These are phyloP conservation scores for Punctoribates punctum DNA, from an alignment of 2,888 invertebrate genomes.

Conservation along the genomic window DNA sequence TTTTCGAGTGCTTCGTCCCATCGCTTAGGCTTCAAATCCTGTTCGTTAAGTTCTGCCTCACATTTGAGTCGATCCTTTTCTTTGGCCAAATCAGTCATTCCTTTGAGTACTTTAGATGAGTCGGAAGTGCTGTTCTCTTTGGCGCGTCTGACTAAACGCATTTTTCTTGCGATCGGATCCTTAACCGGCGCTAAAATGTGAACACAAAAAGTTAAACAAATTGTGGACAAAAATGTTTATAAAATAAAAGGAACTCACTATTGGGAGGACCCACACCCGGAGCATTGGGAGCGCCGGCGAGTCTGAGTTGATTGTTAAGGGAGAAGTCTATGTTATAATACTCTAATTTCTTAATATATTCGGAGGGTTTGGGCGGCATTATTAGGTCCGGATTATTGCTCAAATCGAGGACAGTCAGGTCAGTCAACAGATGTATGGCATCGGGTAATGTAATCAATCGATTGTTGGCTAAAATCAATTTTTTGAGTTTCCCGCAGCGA, in stretches of 20 bases:
- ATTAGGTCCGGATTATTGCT: constrained; percentile 87
- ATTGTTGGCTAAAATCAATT: constrained; percentile 87
- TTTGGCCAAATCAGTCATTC: constrained; percentile 79
- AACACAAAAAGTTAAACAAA: no score
- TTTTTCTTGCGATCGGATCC: constrained; percentile 91
- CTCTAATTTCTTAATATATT: constrained; percentile 62
- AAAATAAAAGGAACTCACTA: constrained; percentile 57
- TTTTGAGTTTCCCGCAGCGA: constrained; percentile 90
- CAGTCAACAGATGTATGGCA: constrained; percentile 88
- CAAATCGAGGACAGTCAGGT: constrained; percentile 81
- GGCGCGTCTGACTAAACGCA: constrained; percentile 75
- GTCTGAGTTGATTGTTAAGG: constrained; percentile 82
- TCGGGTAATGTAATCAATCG: constrained; percentile 92
- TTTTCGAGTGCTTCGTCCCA: constrained; percentile 96
- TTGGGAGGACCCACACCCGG: constrained; percentile 64
- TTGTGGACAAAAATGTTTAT: no score
- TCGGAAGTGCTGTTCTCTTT: constrained; percentile 71
- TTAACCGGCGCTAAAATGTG: constrained; percentile 60
- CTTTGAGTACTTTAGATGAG: constrained; percentile 80
- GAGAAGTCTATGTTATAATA: constrained; percentile 99
- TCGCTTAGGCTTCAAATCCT: constrained; percentile 70
- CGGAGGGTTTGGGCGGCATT: constrained; percentile 93
- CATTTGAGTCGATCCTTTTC: constrained; percentile 62
- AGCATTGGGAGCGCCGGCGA: constrained; percentile 83
- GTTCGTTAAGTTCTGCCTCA: constrained; percentile 57